These are phyloP conservation scores for Apotomis capreana DNA, from an alignment of 2,888 invertebrate genomes.

Conservation along the genomic window DNA sequence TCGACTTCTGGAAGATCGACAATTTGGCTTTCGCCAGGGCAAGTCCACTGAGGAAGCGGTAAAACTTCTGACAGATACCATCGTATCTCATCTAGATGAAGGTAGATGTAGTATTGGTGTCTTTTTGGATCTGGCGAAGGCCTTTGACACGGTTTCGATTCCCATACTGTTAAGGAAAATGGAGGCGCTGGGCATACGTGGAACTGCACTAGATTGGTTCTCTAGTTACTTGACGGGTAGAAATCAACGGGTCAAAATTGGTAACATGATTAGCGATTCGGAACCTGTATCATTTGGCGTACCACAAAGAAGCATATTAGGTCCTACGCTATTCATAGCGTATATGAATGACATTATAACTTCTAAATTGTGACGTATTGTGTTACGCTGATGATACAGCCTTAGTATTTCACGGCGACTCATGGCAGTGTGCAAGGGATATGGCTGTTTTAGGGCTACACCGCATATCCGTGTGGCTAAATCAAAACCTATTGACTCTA, in stretches of 20 bases:
- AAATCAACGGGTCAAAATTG: conserved; percentile 3
- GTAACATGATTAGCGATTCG: not conserved
- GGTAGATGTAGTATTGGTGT: not conserved
- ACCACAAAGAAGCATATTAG: conserved; percentile 44
- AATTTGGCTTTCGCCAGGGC: conserved; percentile 38
- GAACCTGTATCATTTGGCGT: conserved; percentile 8
- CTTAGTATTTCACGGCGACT: not conserved
- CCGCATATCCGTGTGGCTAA: not conserved
- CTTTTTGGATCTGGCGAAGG: not conserved
- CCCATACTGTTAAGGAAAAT: conserved; percentile 26
- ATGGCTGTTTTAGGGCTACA: not conserved
- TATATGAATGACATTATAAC: conserved; percentile 34
- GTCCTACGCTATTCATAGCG: conserved; percentile 27
- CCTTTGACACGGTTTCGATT: not conserved
- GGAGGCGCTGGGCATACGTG: conserved; percentile 27
- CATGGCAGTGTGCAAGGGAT: not conserved
- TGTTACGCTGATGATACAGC: conserved; percentile 6
- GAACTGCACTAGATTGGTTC: conserved; percentile 28
- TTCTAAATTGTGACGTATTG: not conserved
- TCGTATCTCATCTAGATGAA: not conserved
- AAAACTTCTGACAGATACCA: conserved; percentile 7
- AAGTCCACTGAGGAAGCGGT: conserved; percentile 21
- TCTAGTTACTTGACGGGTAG: conserved; percentile 19
- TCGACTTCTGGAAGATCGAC: conserved; percentile 11
- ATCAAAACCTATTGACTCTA: not conserved